Conservation (phyloP, 2,113 vertebrate species). For the Mastomys natalensis region DNA sequence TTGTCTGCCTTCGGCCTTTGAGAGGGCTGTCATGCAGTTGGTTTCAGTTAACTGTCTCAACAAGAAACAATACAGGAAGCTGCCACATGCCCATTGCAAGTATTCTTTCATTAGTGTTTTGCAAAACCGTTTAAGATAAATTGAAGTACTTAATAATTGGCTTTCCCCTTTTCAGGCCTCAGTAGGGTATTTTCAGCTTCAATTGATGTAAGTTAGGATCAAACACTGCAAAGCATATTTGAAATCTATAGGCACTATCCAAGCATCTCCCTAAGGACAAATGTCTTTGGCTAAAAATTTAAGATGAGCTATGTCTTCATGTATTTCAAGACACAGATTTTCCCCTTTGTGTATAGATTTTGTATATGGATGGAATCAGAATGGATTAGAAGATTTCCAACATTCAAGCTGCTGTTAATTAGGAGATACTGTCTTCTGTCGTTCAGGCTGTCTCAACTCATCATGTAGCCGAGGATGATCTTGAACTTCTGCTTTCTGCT, state of each 20-base stretch:
- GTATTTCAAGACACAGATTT: constrained; percentile 39
- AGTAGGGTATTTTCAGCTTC: not conserved
- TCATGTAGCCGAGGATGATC: not conserved
- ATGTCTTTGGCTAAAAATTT: constrained; percentile 24
- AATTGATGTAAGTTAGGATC: constrained; percentile 47
- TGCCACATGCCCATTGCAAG: constrained; percentile 39
- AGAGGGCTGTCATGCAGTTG: constrained; percentile 56
- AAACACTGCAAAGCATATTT: constrained; percentile 65
- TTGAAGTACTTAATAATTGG: constrained; percentile 66
- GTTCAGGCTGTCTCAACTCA: not conserved
- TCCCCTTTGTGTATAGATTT: not conserved
- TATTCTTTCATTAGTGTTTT: constrained; percentile 74
- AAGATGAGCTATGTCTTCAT: constrained; percentile 1
- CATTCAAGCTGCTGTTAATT: not conserved
- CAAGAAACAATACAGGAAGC: constrained; percentile 64
- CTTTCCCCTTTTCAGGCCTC: constrained; percentile 53
- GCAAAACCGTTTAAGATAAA: constrained; percentile 63
- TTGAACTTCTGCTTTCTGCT: not conserved
- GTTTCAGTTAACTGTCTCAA: constrained; percentile 74
- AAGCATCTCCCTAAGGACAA: constrained; percentile 9
- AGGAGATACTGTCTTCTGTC: not conserved
- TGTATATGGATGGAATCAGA: not conserved
- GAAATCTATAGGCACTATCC: constrained; percentile 39
- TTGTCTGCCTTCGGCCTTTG: constrained; percentile 71
- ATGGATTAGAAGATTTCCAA: not conserved